phyloP scores from a whole-genome alignment of 2,113 vertebrate genomes.

The Caretta caretta region DNA sequence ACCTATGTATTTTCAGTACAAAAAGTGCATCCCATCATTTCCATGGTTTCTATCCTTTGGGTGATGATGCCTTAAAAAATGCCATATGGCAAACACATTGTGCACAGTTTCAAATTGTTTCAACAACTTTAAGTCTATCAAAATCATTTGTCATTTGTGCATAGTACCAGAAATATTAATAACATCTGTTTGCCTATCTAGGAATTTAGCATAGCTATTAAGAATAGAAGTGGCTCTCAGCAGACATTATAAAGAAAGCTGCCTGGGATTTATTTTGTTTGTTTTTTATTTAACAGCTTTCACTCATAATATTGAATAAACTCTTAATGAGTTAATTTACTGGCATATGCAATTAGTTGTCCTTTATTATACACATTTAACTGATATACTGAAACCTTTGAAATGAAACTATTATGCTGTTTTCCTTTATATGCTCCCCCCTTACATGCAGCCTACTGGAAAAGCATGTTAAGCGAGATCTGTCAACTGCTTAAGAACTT shows the following conservation, averaged over 20 bases:
- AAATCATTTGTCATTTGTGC: not conserved
- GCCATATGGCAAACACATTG: not conserved
- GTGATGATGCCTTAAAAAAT: not conserved
- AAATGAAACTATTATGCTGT: conserved; percentile 12
- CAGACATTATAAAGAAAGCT: not conserved
- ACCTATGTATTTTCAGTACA: not conserved
- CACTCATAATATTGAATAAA: not conserved
- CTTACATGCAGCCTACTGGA: conserved; percentile 16
- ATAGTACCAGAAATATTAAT: not conserved
- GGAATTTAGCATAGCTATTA: not conserved
- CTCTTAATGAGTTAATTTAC: conserved; percentile 28
- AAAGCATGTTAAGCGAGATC: conserved; percentile 19
- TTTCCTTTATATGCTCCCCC: conserved; percentile 15
- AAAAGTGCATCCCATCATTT: not conserved
- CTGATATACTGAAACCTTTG: conserved; percentile 28
- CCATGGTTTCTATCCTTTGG: not conserved
- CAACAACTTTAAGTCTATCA: not conserved
- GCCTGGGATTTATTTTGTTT: not conserved
- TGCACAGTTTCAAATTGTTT: not conserved
- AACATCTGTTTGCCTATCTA: not conserved
- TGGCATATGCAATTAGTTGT: conserved; percentile 3
- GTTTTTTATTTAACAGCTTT: not conserved
- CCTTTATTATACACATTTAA: conserved; percentile 19
- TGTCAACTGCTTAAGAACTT: conserved; percentile 42
- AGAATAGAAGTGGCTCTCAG: not conserved